Evolutionary conservation across 2,888 invertebrate species (phyloP), one percentile per base, ranked within the genome.

Genomic region (Cheiracanthium punctorium): DNA sequence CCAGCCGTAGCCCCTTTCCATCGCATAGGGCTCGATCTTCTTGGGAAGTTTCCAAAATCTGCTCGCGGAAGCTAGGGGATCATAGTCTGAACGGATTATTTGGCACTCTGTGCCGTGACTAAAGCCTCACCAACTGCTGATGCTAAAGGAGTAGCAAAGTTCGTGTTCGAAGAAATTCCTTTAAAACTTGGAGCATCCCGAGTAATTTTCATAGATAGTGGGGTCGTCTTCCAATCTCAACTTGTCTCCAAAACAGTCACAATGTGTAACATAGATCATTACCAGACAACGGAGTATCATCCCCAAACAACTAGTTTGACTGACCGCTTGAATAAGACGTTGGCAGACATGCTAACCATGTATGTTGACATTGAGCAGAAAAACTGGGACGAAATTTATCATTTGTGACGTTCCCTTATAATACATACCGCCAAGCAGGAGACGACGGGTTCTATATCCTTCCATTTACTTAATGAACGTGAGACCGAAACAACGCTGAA

Each of bases 151-250:
- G 79, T 89, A 28, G 85, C 88, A 10, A 84, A 72, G 32, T 73
- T 82, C 24, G 58, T 89, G 5, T 82, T 88, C 0, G 72, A 89
- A 70, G 74, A 89, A 58, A 84, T 89, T 29, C 79, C 89, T n/a
- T 84, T 74, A 58, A 76, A 77, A 20, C 88, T 85, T 86, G 89
- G 89, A 14, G n/a, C 79, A 1, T 82, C 88, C 0, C 37, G 84
- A 20, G 77, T 85, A 70, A 58, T 89, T 29, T 86, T 89, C 2
- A 79, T 86, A 24, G 89, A 89, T 80, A 76, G 86, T n/a, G 85
- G 81, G 1, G 17, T 10, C 0, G 67, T 79, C 1, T 86, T 86
- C 17, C 32, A 64, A 48, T 33, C 64, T 17, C 37, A 30, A n/a
- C 58, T 80, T 33, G 58, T 85, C 14, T 24, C 37, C 12, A 30